Percentiles rank a stretch among this genome's conserved stretches.
Conservation (phyloP, 2,113 vertebrate species). For the Galemys pyrenaicus region DNA sequence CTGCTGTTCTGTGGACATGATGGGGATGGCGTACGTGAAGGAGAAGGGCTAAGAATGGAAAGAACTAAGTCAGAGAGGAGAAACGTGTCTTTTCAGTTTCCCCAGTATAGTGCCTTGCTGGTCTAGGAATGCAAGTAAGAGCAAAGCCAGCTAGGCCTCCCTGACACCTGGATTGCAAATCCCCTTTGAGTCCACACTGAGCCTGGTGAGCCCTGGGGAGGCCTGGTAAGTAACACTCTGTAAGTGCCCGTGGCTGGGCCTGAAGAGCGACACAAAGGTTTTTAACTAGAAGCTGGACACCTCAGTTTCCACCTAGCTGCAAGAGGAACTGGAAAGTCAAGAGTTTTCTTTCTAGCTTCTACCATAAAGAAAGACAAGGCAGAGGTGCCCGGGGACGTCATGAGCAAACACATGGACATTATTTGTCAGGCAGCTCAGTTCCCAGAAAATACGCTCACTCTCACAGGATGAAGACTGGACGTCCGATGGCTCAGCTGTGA, state of each 20-base stretch:
- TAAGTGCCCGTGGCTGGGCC: not conserved
- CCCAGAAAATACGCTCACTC: not conserved
- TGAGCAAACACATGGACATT: not conserved
- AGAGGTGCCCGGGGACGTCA: not conserved
- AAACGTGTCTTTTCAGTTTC: not conserved
- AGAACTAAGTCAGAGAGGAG: not conserved
- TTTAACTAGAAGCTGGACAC: not conserved
- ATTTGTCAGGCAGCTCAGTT: not conserved
- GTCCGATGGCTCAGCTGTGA: not conserved
- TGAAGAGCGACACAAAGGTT: not conserved
- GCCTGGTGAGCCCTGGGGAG: not conserved
- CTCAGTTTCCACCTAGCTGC: not conserved
- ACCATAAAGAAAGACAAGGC: not conserved
- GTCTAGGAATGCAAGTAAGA: not conserved
- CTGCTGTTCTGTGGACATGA: not conserved
- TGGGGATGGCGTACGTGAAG: not conserved
- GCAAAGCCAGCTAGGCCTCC: not conserved
- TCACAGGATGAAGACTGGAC: not conserved
- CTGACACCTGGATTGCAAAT: not conserved
- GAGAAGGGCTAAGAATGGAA: not conserved
- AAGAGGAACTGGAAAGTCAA: not conserved
- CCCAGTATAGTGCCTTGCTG: not conserved
- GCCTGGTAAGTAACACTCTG: not conserved
- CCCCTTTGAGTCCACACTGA: not conserved
- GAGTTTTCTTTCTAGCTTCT: not conserved